These are phyloP conservation scores for Seladonia tumulorum DNA, from an alignment of 2,888 invertebrate species.

Conservation along the genomic window DNA sequence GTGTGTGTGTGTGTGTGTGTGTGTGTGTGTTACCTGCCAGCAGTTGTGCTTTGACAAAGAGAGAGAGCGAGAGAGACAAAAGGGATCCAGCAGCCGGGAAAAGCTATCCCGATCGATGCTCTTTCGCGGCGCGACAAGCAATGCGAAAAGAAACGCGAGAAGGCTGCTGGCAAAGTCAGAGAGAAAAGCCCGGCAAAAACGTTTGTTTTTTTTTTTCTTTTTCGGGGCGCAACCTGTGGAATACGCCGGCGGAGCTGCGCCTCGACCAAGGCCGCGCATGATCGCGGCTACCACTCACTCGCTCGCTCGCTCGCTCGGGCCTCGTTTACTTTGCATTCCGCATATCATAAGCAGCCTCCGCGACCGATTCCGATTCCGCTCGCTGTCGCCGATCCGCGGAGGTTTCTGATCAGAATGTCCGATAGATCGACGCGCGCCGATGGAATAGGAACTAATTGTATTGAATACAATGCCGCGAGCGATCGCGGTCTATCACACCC, in stretches of 20 bases:
- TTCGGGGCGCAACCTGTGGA: constrained; percentile 60
- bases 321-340: constrained; percentile 75
- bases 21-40: constrained; percentile 12
- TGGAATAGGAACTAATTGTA: constrained; percentile 56
- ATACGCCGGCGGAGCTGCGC: constrained; percentile 35
- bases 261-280: constrained; percentile 70
- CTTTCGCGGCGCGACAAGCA: constrained; percentile 7
- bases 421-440: constrained; percentile 37
- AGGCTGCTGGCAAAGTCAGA: constrained; percentile 41
- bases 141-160: background rate
- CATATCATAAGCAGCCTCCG: constrained; percentile 71
- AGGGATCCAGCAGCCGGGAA: constrained; percentile 2
- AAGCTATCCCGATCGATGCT: constrained; percentile 7
- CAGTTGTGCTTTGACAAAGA: constrained; percentile 5
- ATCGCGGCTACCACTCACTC: constrained; percentile 66
- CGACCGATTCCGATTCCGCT: constrained; percentile 44
- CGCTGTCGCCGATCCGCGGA: constrained; percentile 35
- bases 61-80: background rate
- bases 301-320: constrained; percentile 49
- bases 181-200: background rate
- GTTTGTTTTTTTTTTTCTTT: no score
- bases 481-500: constrained; percentile 23
- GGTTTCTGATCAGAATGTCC: constrained; percentile 35
- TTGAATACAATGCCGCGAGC: constrained; percentile 45
- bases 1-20: background rate